These are phyloP conservation scores for Caenorhabditis sp. DNA, from an alignment of 2,888 invertebrate genomes.

Conservation along the genomic window DNA sequence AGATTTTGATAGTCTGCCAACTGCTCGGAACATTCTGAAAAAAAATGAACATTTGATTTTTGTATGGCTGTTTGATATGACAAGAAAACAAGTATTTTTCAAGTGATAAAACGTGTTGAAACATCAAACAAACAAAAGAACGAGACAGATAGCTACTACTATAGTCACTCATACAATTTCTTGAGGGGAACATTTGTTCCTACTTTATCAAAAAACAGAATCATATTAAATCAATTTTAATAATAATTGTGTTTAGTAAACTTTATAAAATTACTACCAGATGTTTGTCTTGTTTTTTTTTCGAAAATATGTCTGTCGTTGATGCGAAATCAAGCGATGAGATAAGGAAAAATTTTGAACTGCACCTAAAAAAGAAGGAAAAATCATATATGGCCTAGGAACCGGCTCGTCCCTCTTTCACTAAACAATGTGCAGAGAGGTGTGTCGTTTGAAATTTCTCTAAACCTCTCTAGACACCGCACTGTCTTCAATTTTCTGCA, in stretches of 20 bases:
- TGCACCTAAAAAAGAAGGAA: background rate
- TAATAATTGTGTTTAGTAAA: no score
- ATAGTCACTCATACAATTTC: no score
- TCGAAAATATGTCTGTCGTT: no score
- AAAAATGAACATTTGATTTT: constrained; percentile 3
- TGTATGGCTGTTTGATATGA: no score
- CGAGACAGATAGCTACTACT: background rate
- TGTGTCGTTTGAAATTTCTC: constrained; percentile 4
- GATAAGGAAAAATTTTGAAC: background rate
- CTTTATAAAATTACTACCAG: no score
- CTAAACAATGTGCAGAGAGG: constrained; percentile 10
- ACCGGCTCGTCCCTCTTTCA: background rate
- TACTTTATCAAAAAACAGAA: no score
- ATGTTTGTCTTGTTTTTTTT: no score
- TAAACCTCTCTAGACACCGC: constrained; percentile 5
- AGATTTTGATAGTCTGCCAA: constrained; percentile 25
- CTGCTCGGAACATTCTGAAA: constrained; percentile 31
- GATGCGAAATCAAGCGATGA: background rate
- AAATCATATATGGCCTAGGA: constrained; percentile 12
- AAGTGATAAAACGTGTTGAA: background rate
- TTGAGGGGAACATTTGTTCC: no score
- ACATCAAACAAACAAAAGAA: background rate
- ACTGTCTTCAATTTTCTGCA: background rate
- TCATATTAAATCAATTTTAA: no score
- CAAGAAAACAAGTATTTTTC: background rate